Evolutionary conservation across 2,797 vertebrate species (phyloP).

Genomic region (Cuculus canorus): DNA sequence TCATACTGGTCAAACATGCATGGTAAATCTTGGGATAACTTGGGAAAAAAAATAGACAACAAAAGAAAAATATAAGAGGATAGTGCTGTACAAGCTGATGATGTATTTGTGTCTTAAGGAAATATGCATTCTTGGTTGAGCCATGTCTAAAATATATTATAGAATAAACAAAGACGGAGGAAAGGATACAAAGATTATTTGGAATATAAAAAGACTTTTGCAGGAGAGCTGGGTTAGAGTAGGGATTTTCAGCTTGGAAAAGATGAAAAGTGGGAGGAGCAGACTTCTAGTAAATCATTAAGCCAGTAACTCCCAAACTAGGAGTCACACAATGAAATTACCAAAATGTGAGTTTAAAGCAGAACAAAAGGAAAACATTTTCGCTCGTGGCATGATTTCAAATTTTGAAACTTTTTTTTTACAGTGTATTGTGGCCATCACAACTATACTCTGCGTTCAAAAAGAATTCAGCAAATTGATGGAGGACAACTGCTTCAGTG

Average conservation of each 20-base stretch:
- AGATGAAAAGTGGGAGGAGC: not conserved
- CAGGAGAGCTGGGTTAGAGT: not conserved
- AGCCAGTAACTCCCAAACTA: not conserved
- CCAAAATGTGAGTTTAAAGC: not conserved
- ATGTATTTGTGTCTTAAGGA: not conserved
- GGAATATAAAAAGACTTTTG: not conserved
- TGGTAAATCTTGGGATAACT: not conserved
- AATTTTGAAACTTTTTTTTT: not conserved
- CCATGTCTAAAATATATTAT: not conserved
- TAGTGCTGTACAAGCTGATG: not conserved
- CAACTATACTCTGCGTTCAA: not conserved
- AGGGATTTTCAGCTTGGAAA: not conserved
- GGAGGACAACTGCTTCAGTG: not conserved
- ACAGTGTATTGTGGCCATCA: not conserved
- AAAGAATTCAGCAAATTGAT: not conserved
- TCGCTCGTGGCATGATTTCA: not conserved
- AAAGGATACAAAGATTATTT: not conserved
- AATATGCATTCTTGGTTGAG: not conserved
- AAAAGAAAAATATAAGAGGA: not conserved
- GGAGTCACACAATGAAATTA: not conserved
- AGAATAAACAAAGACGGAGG: not conserved
- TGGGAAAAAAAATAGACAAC: not conserved
- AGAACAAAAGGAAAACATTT: not conserved
- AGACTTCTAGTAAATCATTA: not conserved
- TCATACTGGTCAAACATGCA: rapidly evolving